Evolutionary conservation across 2,113 vertebrate species (phyloP).

Genomic region (Rhabdomys dilectus): DNA sequence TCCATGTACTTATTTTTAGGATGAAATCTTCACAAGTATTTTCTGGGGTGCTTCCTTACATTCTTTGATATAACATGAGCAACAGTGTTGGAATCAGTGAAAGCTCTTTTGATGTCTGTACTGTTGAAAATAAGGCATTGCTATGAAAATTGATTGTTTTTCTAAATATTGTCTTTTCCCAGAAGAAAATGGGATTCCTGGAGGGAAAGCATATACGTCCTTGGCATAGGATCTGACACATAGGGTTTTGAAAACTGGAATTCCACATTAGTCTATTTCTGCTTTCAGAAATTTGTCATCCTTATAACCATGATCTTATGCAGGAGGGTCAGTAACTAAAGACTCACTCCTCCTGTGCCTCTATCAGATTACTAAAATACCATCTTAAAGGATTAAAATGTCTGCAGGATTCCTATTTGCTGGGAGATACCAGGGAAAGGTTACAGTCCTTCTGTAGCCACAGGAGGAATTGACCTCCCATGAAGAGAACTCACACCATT

Average conservation of each 20-base stretch:
- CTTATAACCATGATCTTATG: background rate
- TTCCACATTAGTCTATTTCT: background rate
- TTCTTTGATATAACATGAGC: background rate
- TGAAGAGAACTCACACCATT: background rate
- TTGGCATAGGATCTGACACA: background rate
- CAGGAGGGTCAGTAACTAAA: background rate
- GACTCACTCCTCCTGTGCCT: background rate
- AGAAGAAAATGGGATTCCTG: background rate
- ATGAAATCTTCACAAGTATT: background rate
- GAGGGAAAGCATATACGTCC: background rate
- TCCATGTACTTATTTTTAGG: background rate
- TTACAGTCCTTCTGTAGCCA: background rate
- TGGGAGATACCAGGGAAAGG: no score
- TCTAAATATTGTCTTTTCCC: background rate
- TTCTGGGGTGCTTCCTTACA: background rate
- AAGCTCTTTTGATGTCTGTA: background rate
- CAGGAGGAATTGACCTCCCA: no score
- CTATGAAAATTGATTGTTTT: background rate
- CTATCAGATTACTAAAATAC: background rate
- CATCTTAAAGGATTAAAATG: background rate
- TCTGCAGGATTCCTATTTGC: background rate
- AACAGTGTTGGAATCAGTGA: background rate
- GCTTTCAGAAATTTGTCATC: background rate
- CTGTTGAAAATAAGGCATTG: background rate
- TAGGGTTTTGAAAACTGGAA: background rate